A percentile compares a stretch with the other conserved stretches of the same genome.
Evolutionary conservation across 2,113 vertebrate species (phyloP).

Genomic region (Glaucidium brasilianum): DNA sequence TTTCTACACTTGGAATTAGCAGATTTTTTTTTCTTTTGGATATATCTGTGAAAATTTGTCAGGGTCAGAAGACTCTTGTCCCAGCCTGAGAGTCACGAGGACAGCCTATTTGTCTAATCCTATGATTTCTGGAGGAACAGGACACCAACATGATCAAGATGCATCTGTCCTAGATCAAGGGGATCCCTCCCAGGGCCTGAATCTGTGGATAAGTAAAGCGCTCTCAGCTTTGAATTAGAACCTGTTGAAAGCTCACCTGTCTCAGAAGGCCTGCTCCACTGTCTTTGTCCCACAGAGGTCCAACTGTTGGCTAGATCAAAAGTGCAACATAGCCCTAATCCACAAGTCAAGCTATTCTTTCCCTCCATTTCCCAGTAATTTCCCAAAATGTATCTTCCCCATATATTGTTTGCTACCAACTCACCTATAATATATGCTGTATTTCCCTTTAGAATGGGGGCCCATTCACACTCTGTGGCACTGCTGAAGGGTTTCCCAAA

Average conservation of each 20-base stretch:
- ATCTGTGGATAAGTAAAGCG: neutral
- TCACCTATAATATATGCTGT: neutral
- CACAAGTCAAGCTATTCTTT: neutral
- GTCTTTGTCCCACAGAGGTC: neutral
- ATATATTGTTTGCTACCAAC: neutral
- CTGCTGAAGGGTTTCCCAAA: neutral
- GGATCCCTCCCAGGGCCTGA: neutral
- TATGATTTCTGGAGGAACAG: neutral
- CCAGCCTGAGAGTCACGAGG: neutral
- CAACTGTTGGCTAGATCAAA: neutral
- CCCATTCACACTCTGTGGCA: neutral
- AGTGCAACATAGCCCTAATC: neutral
- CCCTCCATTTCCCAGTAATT: neutral
- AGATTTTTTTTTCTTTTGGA: neutral
- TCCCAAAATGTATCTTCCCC: neutral
- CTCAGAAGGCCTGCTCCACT: neutral
- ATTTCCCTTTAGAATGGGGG: neutral
- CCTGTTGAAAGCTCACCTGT: neutral
- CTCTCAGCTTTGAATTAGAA: neutral
- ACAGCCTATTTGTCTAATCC: neutral
- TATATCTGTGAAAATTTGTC: neutral
- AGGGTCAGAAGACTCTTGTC: neutral
- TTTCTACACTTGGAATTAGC: neutral
- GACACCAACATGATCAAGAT: neutral
- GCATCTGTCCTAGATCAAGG: neutral